Base-by-base conservation (phyloP, 2,888 invertebrate species). In the Ephialtes manifestator region DNA sequence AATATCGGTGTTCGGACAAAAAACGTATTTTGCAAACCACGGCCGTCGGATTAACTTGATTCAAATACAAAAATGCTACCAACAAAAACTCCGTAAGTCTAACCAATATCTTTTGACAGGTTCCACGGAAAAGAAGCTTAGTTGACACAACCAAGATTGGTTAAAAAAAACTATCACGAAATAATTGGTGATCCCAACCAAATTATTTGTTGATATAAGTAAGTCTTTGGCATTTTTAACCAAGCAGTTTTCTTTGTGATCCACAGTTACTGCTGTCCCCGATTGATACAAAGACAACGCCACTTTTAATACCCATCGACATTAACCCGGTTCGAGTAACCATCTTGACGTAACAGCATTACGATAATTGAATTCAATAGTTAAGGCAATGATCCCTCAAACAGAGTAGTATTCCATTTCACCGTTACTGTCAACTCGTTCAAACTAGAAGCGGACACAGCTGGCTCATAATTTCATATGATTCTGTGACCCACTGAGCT, bases 401-500 rank as follows among this genome's bases (percentile, higher is more conserved):
- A 31, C 18, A 3, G 70, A 55, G 15, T 53, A 28, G 31, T 60
- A 60, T 31, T 39, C 3, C 11, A 1, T 2, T 20, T 4, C 10
- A 43, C 5, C 7, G n/a, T 67, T 10, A 79, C 67, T 35, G 63
- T 48, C 74, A 78, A 71, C 74, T n/a, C 70, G 58, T 79, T 76
- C 39, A 65, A 65, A 81, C 20, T 28, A 53, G 13, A 53, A 48
- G 43, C 51, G 60, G 13, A 35, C 8, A 60, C 48, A 35, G 43
- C 28, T 35, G 20, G 24, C 74, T 68, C 74, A 67, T 76, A 76
- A 55, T 68, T 83, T 28, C 46, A 71, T 24, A 63, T 35, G 63
- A 88, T 88, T 88, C 87, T 88, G 85, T 92, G 94, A 93, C 94
- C 94, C 81, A 94, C 89, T 94, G 94, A 92, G 94, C 94, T 94